Evolutionary conservation across 2,888 invertebrate genomes (phyloP).

Genomic region (Anthophora plumipes): DNA sequence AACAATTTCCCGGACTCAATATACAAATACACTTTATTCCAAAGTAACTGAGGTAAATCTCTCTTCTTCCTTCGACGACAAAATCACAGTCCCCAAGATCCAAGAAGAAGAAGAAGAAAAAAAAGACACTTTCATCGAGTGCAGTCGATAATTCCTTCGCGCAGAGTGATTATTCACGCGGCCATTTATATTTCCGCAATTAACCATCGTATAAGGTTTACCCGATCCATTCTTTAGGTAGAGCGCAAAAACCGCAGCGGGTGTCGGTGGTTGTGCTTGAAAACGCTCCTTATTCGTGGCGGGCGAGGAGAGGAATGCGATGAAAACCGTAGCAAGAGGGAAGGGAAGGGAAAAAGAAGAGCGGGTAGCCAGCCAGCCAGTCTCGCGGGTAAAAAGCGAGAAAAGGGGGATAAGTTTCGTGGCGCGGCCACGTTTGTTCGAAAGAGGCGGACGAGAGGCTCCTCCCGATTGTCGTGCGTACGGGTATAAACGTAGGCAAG

Average conservation of each 20-base stretch:
- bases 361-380: no score
- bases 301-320: slow-evolving; percentile 48
- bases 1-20: no score
- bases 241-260: slow-evolving; percentile 36
- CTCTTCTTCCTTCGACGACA: no score
- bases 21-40: no score
- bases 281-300: slow-evolving; percentile 57
- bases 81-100: not conserved
- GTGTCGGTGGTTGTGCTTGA: slow-evolving; percentile 41
- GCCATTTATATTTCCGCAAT: slow-evolving; percentile 54
- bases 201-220: slow-evolving; percentile 46
- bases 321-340: slow-evolving; percentile 44
- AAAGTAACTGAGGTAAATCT: no score
- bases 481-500: slow-evolving; percentile 78
- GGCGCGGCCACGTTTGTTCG: slow-evolving; percentile 66
- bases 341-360: slow-evolving; percentile 45
- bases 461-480: slow-evolving; percentile 79
- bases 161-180: slow-evolving; percentile 22
- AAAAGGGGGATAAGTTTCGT: slow-evolving; percentile 74
- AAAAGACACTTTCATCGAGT: not conserved
- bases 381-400: slow-evolving; percentile 60
- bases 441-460: slow-evolving; percentile 62
- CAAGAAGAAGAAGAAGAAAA: no score
- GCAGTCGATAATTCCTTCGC: slow-evolving; percentile 12
- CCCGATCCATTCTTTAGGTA: not conserved